Evolutionary conservation across 1,140 invertebrate species (phyloP).

Genomic region (Chrysoperla carnea): DNA sequence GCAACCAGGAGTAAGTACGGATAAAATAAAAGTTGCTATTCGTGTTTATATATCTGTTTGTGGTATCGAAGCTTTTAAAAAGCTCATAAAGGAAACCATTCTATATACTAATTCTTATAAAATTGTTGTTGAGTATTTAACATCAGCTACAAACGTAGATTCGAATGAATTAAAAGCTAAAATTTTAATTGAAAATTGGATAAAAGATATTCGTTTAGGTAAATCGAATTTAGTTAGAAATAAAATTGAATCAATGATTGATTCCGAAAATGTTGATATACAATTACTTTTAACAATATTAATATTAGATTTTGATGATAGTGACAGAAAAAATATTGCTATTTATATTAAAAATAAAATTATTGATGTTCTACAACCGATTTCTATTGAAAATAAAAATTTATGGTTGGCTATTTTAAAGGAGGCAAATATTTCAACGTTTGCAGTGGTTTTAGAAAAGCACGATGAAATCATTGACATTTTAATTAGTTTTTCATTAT

Average conservation of each 20-base stretch:
- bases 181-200: constrained; percentile 18
- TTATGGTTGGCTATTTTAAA: constrained; percentile 27
- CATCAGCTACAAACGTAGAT: constrained; percentile 4
- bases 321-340: constrained; percentile 13
- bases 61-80: constrained; percentile 21
- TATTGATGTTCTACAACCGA: constrained; percentile 9
- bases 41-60: constrained; percentile 15
- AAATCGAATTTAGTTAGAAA: constrained; percentile 15
- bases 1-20: constrained; percentile 9
- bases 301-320: constrained; percentile 9
- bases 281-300: constrained; percentile 12
- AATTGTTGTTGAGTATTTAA: constrained; percentile 13
- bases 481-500: constrained; percentile 32
- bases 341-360: constrained; percentile 22
- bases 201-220: constrained; percentile 15
- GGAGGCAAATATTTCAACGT: constrained; percentile 22
- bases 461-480: constrained; percentile 25
- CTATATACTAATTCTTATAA: constrained; percentile 23
- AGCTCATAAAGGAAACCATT: constrained; percentile 23
- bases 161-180: constrained; percentile 8
- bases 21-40: constrained; percentile 13
- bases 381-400: constrained; percentile 13
- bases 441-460: constrained; percentile 23
- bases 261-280: constrained; percentile 16
- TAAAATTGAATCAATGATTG: constrained; percentile 18